These are phyloP conservation scores for Synanthedon tipuliformis DNA, from an alignment of 2,888 invertebrate genomes.

Conservation along the genomic window DNA sequence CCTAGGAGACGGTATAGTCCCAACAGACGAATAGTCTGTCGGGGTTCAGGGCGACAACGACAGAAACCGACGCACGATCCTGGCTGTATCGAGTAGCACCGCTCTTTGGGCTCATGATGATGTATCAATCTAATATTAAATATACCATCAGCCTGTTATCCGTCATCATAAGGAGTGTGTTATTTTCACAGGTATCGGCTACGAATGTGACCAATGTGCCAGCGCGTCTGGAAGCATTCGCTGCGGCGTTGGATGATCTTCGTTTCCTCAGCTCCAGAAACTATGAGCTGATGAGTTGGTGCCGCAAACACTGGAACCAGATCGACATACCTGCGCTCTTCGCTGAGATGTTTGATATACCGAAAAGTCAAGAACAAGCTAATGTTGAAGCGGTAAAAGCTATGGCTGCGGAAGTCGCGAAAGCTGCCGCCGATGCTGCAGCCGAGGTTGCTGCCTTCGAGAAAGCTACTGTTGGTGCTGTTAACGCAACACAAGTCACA, in stretches of 20 bases:
- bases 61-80: no score
- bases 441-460: background rate
- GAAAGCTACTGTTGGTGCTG: background rate
- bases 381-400: constrained; percentile 5
- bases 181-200: background rate
- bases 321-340: constrained; percentile 91
- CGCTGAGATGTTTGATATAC: constrained; percentile 97
- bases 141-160: no score
- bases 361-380: constrained; percentile 56
- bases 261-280: constrained; percentile 85
- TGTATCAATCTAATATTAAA: no score
- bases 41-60: no score
- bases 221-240: constrained; percentile 34
- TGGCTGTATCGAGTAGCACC: no score
- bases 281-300: constrained; percentile 88
- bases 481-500: constrained; percentile 3
- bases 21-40: no score
- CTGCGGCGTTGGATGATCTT: constrained; percentile 72
- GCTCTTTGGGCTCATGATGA: no score
- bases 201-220: constrained; percentile 13
- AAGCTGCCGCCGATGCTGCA: constrained; percentile 6
- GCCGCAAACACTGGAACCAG: constrained; percentile 87
- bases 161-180: no score
- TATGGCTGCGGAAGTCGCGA: constrained; percentile 11
- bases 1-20: no score